A percentile compares a stretch with the other conserved stretches of the same genome.
Conservation (phyloP, 2,797 vertebrate species). For the Clamator glandarius region DNA sequence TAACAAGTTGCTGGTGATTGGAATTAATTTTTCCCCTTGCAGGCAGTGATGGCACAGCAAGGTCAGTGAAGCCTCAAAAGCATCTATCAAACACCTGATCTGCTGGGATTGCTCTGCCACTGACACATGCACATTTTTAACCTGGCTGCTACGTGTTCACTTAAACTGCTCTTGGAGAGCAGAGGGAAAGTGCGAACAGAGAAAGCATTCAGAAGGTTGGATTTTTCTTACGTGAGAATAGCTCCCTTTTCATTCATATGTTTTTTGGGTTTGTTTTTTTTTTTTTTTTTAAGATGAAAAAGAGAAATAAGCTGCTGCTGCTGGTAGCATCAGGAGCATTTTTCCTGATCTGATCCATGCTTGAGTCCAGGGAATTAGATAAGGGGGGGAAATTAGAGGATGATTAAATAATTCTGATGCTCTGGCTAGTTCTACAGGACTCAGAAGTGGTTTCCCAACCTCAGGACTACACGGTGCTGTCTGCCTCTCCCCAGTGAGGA, state of each 20-base stretch:
- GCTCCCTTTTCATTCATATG: neutral
- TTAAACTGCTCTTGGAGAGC: neutral
- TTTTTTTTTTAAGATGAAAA: neutral
- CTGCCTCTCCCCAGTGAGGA: neutral
- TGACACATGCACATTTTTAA: neutral
- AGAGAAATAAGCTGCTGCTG: neutral
- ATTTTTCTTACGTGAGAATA: neutral
- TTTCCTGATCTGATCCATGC: neutral
- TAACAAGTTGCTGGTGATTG: conserved; percentile 30
- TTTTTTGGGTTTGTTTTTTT: neutral
- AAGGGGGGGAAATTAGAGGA: neutral
- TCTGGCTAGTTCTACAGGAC: neutral
- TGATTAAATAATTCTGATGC: neutral
- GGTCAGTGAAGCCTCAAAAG: conserved; percentile 26
- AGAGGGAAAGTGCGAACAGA: neutral
- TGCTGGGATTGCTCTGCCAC: neutral
- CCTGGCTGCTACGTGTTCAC: neutral
- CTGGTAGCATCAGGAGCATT: neutral
- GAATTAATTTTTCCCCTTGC: neutral
- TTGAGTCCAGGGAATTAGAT: neutral
- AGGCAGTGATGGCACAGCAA: conserved; percentile 22
- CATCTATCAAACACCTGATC: neutral
- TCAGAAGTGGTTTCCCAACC: neutral
- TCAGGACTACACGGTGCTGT: fast-evolving
- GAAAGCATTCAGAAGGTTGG: neutral